Conservation (phyloP, 2,888 invertebrate genomes). For the Eupithecia inturbata region DNA sequence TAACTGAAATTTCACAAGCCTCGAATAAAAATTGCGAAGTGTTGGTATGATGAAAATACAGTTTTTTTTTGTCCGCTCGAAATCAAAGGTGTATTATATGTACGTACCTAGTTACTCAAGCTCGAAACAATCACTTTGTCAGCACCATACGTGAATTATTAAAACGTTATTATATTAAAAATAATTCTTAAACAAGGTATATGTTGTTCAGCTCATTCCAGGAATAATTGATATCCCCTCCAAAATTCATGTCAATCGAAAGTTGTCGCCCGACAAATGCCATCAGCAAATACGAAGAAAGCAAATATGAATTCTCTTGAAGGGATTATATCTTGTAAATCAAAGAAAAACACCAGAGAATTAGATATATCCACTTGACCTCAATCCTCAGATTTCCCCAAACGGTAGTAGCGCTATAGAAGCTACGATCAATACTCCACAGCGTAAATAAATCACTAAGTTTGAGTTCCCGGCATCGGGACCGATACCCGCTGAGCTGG, state of each 20-base stretch:
- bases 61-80: conserved; percentile 52
- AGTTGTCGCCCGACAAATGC: conserved; percentile 21
- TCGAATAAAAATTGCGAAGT: conserved; percentile 31
- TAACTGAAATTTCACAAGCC: background rate
- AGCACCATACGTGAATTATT: conserved; percentile 57
- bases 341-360: conserved; percentile 69
- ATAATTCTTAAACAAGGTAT: no score
- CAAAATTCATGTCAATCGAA: conserved; percentile 28
- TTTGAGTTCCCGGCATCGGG: conserved; percentile 54
- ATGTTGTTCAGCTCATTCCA: no score
- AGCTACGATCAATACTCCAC: conserved; percentile 72
- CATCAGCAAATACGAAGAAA: conserved; percentile 39
- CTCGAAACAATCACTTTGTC: conserved; percentile 58
- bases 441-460: conserved; percentile 80
- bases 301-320: conserved; percentile 46
- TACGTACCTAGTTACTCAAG: background rate
- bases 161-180: conserved; percentile 53
- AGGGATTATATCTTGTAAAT: conserved; percentile 64
- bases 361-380: conserved; percentile 72
- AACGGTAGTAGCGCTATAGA: conserved; percentile 63
- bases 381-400: conserved; percentile 67
- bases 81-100: conserved; percentile 28
- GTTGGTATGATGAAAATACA: conserved; percentile 41
- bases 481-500: conserved; percentile 46
- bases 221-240: conserved; percentile 34